Percentiles rank a stretch among this genome's conserved stretches.
phyloP scores from a whole-genome alignment of 2,888 invertebrate genomes.

The Eupithecia subfuscata region DNA sequence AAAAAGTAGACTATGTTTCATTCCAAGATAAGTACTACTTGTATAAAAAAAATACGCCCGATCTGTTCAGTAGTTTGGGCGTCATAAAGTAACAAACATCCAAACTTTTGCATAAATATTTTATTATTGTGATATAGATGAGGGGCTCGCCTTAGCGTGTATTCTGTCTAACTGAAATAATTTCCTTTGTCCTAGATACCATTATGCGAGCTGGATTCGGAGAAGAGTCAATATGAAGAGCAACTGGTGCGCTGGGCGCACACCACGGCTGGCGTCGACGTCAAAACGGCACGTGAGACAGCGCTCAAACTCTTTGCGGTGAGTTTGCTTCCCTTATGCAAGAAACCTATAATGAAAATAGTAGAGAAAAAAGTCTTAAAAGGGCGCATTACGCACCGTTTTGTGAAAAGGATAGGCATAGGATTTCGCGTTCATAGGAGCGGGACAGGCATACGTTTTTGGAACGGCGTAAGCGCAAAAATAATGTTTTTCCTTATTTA shows the following conservation, averaged over 20 bases:
- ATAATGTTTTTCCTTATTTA: too few species aligned
- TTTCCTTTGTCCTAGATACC: conserved; percentile 81
- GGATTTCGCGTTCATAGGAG: too few species aligned
- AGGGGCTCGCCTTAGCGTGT: neutral
- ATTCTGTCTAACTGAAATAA: neutral
- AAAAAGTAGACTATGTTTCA: neutral
- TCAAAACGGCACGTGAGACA: conserved; percentile 89
- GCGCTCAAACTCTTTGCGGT: conserved; percentile 96
- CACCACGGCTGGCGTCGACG: conserved; percentile 85
- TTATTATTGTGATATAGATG: neutral
- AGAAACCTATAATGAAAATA: too few species aligned
- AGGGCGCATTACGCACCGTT: too few species aligned
- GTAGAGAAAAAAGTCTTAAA: too few species aligned
- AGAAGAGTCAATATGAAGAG: conserved; percentile 93
- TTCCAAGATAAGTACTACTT: neutral
- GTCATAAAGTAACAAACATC: neutral
- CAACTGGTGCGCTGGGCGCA: conserved; percentile 86
- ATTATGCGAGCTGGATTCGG: conserved; percentile 89
- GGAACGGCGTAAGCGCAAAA: too few species aligned
- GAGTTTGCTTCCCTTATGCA: conserved; percentile 55
- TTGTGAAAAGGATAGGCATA: too few species aligned
- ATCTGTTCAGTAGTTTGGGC: neutral
- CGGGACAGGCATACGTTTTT: too few species aligned
- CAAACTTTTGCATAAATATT: too few species aligned
- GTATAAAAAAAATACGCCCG: neutral